Percentiles rank a stretch among this genome's conserved stretches.
Conservation (phyloP, 2,888 invertebrate species). For the Unio pictorum region DNA sequence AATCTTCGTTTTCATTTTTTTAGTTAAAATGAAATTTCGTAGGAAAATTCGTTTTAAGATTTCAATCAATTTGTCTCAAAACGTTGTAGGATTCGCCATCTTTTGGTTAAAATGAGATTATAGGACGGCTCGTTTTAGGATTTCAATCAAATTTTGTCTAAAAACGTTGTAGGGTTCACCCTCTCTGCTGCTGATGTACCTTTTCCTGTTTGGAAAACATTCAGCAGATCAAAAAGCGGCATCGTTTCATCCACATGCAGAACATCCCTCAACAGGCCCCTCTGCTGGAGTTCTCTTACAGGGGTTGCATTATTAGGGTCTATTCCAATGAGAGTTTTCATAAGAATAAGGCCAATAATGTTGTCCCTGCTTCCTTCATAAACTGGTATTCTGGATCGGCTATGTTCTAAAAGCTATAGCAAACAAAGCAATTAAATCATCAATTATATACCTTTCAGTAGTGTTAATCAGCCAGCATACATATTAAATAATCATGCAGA, state of each 20-base stretch:
- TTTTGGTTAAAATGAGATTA: too few species aligned
- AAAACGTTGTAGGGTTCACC: too few species aligned
- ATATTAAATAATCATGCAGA: too few species aligned
- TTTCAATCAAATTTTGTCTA: too few species aligned
- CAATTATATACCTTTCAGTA: background rate
- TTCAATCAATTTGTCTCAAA: too few species aligned
- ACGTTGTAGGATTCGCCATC: too few species aligned
- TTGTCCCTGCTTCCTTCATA: slow-evolving; percentile 54
- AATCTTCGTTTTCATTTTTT: too few species aligned
- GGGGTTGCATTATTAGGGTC: slow-evolving; percentile 61
- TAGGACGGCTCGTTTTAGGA: too few species aligned
- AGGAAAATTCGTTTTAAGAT: too few species aligned
- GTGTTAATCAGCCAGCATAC: background rate
- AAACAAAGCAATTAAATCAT: background rate
- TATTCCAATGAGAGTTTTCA: slow-evolving; percentile 65
- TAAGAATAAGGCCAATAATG: slow-evolving; percentile 62
- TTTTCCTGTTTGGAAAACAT: slow-evolving; percentile 69
- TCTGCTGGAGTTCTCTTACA: slow-evolving; percentile 49
- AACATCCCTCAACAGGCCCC: slow-evolving; percentile 42
- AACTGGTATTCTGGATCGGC: slow-evolving; percentile 68
- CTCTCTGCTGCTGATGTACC: too few species aligned
- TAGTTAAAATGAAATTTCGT: too few species aligned
- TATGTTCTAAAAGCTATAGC: slow-evolving; percentile 51
- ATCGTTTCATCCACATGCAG: slow-evolving; percentile 51
- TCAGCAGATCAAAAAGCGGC: slow-evolving; percentile 69